Evolutionary conservation across 1,140 invertebrate species (phyloP).

Genomic region (Drosophila nikananu): DNA sequence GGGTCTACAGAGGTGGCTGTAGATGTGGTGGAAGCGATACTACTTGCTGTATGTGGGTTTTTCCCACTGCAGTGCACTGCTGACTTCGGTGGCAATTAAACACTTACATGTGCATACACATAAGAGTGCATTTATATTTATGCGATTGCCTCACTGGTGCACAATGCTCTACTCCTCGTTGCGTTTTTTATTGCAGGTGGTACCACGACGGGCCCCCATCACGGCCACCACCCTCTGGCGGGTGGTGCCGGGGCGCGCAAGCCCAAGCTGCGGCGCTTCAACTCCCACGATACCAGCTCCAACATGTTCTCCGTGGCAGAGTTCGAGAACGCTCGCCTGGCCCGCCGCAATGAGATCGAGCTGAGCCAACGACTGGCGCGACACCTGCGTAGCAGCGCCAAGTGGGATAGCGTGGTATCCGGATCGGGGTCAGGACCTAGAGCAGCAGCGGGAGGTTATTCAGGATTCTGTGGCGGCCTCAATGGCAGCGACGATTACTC

Average conservation of each 20-base stretch:
- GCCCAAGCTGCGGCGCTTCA: conserved; percentile 81
- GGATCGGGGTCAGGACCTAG: conserved; percentile 26
- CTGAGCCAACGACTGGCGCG: conserved; percentile 74
- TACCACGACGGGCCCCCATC: conserved; percentile 64
- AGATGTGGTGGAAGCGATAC: conserved; percentile 40
- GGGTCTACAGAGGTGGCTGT: conserved; percentile 11
- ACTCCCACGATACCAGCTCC: conserved; percentile 84
- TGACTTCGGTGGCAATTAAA: conserved; percentile 62
- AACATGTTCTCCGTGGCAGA: conserved; percentile 85
- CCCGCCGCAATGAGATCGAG: conserved; percentile 85
- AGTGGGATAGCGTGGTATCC: conserved; percentile 36
- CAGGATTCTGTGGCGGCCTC: conserved; percentile 55
- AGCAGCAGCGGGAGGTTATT: conserved; percentile 29
- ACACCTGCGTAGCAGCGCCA: conserved; percentile 71
- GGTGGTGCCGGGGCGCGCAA: conserved; percentile 71
- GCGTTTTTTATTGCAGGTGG: conserved; percentile 58
- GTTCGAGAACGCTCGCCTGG: conserved; percentile 83
- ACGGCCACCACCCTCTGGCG: conserved; percentile 57
- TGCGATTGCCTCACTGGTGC: conserved; percentile 72
- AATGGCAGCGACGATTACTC: conserved; percentile 82
- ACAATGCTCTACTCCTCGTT: conserved; percentile 42
- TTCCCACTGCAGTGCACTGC: conserved; percentile 68
- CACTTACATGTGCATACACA: conserved; percentile 36
- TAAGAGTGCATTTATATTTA: conserved; percentile 51
- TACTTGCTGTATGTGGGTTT: conserved; percentile 57